Evolutionary conservation across 23 tunicate species (phyloP).

Genomic region (Ciona savignyi): DNA sequence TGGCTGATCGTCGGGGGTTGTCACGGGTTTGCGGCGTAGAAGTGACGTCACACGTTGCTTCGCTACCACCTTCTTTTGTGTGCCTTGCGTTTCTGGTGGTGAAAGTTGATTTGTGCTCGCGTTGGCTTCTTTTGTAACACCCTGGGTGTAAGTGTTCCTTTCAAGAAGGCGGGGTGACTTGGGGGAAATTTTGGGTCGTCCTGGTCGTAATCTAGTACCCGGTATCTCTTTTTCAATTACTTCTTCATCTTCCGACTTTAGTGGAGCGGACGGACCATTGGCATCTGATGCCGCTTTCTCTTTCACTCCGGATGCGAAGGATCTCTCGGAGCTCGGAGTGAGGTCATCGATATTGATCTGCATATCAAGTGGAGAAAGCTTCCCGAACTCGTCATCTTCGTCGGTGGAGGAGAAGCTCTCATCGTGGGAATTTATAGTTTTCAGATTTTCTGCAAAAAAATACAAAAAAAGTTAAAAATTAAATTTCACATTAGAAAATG

Average conservation of each 20-base stretch:
- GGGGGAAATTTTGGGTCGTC: conserved; percentile 5
- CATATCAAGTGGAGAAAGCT: conserved; percentile 60
- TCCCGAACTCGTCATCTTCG: conserved; percentile 42
- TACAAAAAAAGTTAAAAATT: too few relatives aligned
- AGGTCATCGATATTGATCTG: conserved; percentile 33
- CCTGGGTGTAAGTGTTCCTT: too few relatives aligned
- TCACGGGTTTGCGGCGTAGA: not conserved
- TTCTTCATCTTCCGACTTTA: not conserved
- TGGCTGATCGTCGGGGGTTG: conserved; percentile 1
- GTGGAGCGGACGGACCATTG: not conserved
- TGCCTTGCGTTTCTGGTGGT: not conserved
- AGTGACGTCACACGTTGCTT: conserved; percentile 5
- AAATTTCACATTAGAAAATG: too few relatives aligned
- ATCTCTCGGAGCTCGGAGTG: not conserved
- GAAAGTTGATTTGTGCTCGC: not conserved
- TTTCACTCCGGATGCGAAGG: not conserved
- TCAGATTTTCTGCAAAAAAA: not conserved
- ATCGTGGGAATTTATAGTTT: not conserved
- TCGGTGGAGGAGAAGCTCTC: conserved; percentile 17
- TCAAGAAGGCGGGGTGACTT: not conserved
- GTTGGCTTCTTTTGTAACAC: not conserved
- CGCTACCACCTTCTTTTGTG: not conserved
- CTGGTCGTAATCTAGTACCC: conserved; percentile 5
- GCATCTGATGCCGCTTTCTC: not conserved
- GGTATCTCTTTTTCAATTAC: not conserved